Evolutionary conservation across 2,888 invertebrate genomes (phyloP).

Genomic region (Carterocephalus palaemon): DNA sequence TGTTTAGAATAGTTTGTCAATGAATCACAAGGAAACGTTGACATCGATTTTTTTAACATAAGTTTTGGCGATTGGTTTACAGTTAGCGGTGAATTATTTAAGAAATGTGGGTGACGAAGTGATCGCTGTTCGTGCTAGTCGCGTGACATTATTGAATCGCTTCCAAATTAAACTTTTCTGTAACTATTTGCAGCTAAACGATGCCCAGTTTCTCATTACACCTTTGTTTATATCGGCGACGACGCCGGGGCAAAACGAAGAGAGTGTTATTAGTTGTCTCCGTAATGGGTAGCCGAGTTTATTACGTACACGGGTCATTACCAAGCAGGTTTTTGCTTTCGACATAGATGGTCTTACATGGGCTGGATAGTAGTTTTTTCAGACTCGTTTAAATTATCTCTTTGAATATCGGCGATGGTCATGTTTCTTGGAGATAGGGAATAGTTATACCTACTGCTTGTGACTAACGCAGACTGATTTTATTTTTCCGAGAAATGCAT

Average conservation of each 20-base stretch:
- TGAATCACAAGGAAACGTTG: too few relatives aligned
- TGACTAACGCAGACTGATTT: slow-evolving; percentile 10
- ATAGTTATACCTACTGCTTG: slow-evolving; percentile 5
- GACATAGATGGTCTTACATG: slow-evolving; percentile 27
- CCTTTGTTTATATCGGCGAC: slow-evolving; percentile 33
- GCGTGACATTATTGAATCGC: slow-evolving; percentile 43
- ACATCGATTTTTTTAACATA: too few relatives aligned
- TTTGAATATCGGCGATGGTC: slow-evolving; percentile 18
- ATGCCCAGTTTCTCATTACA: slow-evolving; percentile 34
- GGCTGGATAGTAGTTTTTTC: slow-evolving; percentile 15
- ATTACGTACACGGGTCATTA: slow-evolving; percentile 25
- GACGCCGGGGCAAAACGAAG: slow-evolving; percentile 31
- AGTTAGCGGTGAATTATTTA: too few relatives aligned
- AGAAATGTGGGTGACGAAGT: too few relatives aligned
- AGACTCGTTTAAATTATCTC: slow-evolving; percentile 25
- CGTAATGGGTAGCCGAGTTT: slow-evolving; percentile 25
- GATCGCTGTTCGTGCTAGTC: slow-evolving; percentile 42
- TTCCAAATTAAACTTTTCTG: slow-evolving; percentile 50
- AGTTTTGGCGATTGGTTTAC: too few relatives aligned
- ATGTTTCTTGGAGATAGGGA: slow-evolving; percentile 15
- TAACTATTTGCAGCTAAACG: slow-evolving; percentile 43
- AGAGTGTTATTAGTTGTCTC: slow-evolving; percentile 30
- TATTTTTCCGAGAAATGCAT: slow-evolving; percentile 15
- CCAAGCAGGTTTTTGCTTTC: slow-evolving; percentile 29
- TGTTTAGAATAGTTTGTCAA: too few relatives aligned